Conservation (phyloP, 2,888 invertebrate genomes). For the Tinea semifulvella region DNA sequence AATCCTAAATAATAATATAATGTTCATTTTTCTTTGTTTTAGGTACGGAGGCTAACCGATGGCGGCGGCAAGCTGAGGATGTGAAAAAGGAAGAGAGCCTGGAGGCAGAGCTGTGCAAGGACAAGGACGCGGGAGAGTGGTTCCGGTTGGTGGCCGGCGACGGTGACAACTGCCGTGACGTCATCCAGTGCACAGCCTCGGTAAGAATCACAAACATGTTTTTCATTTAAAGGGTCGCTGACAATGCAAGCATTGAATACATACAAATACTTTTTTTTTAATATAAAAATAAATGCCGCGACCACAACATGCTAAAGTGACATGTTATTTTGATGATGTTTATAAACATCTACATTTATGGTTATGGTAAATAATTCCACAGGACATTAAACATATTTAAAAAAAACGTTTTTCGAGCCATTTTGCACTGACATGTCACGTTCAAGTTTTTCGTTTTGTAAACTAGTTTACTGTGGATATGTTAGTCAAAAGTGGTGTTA, state of each 20-base stretch:
- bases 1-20: no score
- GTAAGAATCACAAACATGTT: conserved; percentile 61
- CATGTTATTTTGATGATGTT: no score
- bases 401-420: no score
- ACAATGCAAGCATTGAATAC: background rate
- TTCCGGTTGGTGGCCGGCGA: conserved; percentile 90
- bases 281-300: no score
- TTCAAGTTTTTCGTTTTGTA: no score
- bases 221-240: background rate
- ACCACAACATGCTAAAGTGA: no score
- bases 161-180: conserved; percentile 92
- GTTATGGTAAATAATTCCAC: no score
- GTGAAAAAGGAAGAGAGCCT: conserved; percentile 86
- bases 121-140: conserved; percentile 95
- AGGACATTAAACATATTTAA: no score
- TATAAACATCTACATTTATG: no score
- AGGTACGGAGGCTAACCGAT: conserved; percentile 58
- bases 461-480: no score
- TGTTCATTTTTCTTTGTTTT: background rate
- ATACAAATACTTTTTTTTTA: background rate
- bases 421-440: no score
- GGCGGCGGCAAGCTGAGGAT: conserved; percentile 75
- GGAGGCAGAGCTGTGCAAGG: conserved; percentile 90
- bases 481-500: no score
- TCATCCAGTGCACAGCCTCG: conserved; percentile 94